Conservation (phyloP, 2,797 vertebrate species). For the Cirrhinus molitorella region DNA sequence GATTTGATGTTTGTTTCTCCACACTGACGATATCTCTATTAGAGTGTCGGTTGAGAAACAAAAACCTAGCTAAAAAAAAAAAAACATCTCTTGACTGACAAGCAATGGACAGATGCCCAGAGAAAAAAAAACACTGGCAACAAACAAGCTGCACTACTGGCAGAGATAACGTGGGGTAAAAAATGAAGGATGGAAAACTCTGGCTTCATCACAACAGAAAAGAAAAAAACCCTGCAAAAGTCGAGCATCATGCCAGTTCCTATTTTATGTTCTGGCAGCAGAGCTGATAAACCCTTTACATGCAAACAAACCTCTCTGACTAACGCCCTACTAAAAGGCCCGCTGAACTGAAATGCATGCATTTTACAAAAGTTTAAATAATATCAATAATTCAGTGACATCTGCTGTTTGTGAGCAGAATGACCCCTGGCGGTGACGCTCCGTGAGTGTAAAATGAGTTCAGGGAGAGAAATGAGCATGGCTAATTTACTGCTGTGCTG, state of each 20-base stretch:
- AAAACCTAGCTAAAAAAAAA: constrained; percentile 3
- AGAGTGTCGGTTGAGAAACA: not conserved
- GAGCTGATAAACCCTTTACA: constrained; percentile 22
- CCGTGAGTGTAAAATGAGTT: constrained; percentile 63
- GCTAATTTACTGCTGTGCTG: constrained; percentile 59
- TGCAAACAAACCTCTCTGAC: constrained; percentile 26
- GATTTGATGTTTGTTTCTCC: constrained; percentile 26
- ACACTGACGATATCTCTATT: constrained; percentile 32
- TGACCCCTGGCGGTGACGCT: constrained; percentile 51
- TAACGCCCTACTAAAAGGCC: constrained; percentile 15
- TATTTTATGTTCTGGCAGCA: constrained; percentile 30
- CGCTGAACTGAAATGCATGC: constrained; percentile 20
- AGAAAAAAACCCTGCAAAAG: not conserved
- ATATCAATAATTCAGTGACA: constrained; percentile 60
- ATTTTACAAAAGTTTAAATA: constrained; percentile 51
- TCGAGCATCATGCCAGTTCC: constrained; percentile 6
- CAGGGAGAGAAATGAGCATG: constrained; percentile 60
- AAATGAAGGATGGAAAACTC: constrained; percentile 21
- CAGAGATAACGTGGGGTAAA: constrained; percentile 8
- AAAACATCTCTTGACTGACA: constrained; percentile 2
- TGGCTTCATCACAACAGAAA: constrained; percentile 6
- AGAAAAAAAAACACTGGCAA: constrained; percentile 26
- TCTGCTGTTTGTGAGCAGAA: constrained; percentile 52
- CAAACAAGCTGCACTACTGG: constrained; percentile 16
- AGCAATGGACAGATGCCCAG: constrained; percentile 25